Percentiles rank a stretch among this genome's conserved stretches.
These are phyloP conservation scores for Clamator glandarius DNA, from an alignment of 2,797 vertebrate species.

Conservation along the genomic window DNA sequence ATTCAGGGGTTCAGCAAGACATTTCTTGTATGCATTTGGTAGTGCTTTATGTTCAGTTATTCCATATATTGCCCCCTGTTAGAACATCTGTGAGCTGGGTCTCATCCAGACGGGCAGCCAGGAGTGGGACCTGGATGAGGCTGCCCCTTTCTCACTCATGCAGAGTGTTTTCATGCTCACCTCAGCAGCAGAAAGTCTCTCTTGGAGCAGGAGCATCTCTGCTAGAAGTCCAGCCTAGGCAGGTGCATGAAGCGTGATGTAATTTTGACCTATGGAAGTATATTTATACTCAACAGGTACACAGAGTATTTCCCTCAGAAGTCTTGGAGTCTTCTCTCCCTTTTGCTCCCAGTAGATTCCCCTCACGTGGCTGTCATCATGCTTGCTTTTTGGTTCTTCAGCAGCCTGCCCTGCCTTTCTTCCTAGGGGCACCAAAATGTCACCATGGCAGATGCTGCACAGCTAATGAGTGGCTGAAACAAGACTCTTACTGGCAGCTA, in stretches of 20 bases:
- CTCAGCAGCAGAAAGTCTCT: neutral
- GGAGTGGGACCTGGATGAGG: neutral
- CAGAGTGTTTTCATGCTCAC: neutral
- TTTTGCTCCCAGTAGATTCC: neutral
- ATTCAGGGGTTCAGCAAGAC: neutral
- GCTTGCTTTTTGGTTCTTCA: neutral
- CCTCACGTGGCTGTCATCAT: neutral
- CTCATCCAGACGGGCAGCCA: neutral
- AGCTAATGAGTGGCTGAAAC: neutral
- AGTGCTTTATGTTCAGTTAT: neutral
- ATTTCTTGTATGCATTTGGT: neutral
- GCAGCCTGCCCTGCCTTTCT: neutral
- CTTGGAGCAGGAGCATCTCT: neutral
- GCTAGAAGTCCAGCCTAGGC: neutral
- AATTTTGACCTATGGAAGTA: neutral
- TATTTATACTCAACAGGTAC: neutral
- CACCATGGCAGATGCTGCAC: fast-evolving
- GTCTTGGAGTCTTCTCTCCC: neutral
- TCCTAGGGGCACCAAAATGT: neutral
- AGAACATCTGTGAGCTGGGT: neutral
- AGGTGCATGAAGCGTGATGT: neutral
- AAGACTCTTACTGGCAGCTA: neutral
- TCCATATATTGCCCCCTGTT: neutral
- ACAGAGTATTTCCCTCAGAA: neutral
- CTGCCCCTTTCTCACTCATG: neutral